These are phyloP conservation scores for Sussaba pulchella DNA, from an alignment of 2,888 invertebrate genomes.

Conservation along the genomic window DNA sequence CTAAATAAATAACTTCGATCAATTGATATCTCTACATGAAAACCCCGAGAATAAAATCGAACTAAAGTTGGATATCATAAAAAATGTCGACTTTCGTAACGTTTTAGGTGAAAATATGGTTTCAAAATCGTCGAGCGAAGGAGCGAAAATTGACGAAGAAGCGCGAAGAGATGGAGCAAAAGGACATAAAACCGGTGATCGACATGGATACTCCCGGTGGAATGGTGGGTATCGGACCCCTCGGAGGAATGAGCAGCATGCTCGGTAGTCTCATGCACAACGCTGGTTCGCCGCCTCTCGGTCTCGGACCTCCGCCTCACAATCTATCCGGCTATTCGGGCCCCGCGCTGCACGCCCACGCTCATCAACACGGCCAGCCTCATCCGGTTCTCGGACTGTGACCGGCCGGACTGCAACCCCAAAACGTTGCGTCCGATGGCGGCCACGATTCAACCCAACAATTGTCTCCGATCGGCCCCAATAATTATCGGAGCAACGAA, in stretches of 20 bases:
- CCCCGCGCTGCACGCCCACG: conserved; percentile 70
- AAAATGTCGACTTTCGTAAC: no score
- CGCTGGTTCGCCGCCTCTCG: conserved; percentile 68
- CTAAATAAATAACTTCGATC: no score
- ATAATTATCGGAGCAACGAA: not conserved
- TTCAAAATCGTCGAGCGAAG: conserved; percentile 97
- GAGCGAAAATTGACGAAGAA: conserved; percentile 96
- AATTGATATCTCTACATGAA: no score
- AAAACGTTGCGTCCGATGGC: conserved; percentile 60
- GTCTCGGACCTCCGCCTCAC: conserved; percentile 68
- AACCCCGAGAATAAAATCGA: no score
- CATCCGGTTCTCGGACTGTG: conserved; percentile 77
- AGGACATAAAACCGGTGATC: conserved; percentile 70
- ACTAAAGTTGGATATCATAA: no score
- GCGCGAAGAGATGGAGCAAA: conserved; percentile 87
- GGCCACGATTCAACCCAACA: no score
- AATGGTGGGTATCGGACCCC: no score
- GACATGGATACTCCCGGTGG: no score
- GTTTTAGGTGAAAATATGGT: conserved; percentile 91
- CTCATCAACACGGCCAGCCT: conserved; percentile 71
- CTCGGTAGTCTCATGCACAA: conserved; percentile 76
- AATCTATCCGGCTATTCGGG: conserved; percentile 69
- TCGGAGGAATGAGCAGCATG: conserved; percentile 77
- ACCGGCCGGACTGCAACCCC: conserved; percentile 66
- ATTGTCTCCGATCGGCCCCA: no score